A percentile compares a stretch with the other conserved stretches of the same genome.
phyloP scores from a whole-genome alignment of 2,888 invertebrate species.

The Erebia aethiops region DNA sequence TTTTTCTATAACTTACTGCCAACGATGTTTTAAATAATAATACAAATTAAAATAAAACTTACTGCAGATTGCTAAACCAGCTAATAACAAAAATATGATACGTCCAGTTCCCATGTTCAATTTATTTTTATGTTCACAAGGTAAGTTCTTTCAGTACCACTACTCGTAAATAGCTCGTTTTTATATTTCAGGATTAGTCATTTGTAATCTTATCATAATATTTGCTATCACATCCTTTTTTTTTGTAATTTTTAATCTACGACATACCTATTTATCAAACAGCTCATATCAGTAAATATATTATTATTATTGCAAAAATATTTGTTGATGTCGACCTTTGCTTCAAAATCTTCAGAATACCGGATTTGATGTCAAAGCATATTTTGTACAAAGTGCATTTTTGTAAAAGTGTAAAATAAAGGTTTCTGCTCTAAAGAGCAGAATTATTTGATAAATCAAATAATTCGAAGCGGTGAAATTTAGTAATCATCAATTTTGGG shows the following conservation, averaged over 20 bases:
- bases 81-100: slow-evolving; percentile 6
- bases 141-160: not conserved
- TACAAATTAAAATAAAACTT: not conserved
- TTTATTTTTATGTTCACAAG: not conserved
- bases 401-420: no score
- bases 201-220: slow-evolving; percentile 15
- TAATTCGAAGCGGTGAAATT: no score
- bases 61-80: slow-evolving; percentile 18
- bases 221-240: not conserved
- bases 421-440: no score
- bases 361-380: no score
- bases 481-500: no score
- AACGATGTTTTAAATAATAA: no score
- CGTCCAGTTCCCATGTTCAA: slow-evolving; percentile 2
- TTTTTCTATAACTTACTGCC: no score
- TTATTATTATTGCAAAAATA: not conserved
- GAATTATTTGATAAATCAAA: no score
- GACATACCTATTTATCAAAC: slow-evolving; percentile 5
- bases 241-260: not conserved
- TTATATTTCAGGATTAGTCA: slow-evolving; percentile 21
- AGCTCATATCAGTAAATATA: no score
- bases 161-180: not conserved
- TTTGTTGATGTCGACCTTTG: not conserved
- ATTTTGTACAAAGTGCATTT: no score
- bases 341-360: not conserved